These are phyloP conservation scores for Thunnus thynnus DNA, from an alignment of 2,113 vertebrate species.

Conservation along the genomic window DNA sequence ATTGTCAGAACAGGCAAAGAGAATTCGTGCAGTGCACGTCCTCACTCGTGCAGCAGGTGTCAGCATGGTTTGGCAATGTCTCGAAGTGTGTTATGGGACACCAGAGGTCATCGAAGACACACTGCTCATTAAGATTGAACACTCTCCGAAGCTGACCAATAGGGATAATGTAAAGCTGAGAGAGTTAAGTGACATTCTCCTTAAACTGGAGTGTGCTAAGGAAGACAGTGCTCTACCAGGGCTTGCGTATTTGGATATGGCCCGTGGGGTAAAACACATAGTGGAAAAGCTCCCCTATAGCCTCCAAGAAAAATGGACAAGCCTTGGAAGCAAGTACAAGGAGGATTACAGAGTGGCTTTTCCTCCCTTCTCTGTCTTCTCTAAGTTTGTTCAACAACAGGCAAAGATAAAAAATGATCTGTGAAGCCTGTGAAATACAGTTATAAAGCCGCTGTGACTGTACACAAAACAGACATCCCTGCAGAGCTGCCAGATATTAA, in stretches of 20 bases:
- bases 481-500: neutral
- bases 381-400: neutral
- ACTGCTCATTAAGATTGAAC: neutral
- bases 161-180: neutral
- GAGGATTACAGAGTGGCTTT: neutral
- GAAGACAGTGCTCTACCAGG: neutral
- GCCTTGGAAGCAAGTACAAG: neutral
- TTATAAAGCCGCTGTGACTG: neutral
- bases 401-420: slow-evolving; percentile 15
- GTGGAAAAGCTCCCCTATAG: neutral
- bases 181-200: neutral
- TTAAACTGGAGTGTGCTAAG: neutral
- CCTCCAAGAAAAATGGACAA: slow-evolving; percentile 1
- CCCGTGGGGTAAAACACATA: neutral
- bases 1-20: neutral
- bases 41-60: neutral
- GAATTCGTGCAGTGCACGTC: neutral
- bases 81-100: neutral
- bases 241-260: neutral
- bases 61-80: neutral
- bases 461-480: neutral
- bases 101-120: neutral
- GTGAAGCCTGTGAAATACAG: neutral
- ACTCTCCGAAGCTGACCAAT: neutral
- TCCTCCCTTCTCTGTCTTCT: neutral